Base-by-base conservation (phyloP, 2,888 invertebrate genomes). In the Liodrosophila aerea region DNA sequence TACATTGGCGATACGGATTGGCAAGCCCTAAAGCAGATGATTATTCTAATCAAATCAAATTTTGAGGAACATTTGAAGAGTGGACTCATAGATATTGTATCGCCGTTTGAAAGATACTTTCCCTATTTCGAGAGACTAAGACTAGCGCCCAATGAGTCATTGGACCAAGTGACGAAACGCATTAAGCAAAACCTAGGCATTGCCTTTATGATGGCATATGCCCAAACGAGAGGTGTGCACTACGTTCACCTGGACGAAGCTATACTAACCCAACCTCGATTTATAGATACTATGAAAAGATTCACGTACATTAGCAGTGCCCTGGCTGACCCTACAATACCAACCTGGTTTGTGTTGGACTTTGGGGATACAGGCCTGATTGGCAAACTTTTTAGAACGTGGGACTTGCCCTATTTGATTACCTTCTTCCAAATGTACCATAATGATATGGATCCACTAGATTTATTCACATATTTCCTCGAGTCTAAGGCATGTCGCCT, bases 191-290 rank as follows among this genome's bases (percentile, higher is more conserved):
- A 98, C 88, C 91, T 98, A 57, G 98, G 98, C 89, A 96, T 95
- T 86, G 94, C 97, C 0, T 98, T 95, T 89, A 91, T 98, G 12
- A 98, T 98, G 98, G 94, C 97, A 57, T 98, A 98, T 87, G 95
- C 96, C 0, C 95, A 96, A 83, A 92, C 94, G 0, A 94, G 94
- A 87, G 98, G 87, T 16, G 93, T 93, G 0, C 98, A 95, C 89
- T 98, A 98, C 88, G 93, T 98, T 9, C 95, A 98, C 92, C 91
- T 98, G 7, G 98, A 98, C 89, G 98, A 98, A 87, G 98, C 98
- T 87, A 95, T 98, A 47, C 91, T 97, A 30, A 95, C 97, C 0
- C 96, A 96, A 87, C 93, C 93, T 0, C 93, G 95, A 58, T 98
- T 95, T 86, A 92, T 97, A 78, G 93, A 93, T 49, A 95, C 95